Evolutionary conservation across 2,797 vertebrate species (phyloP), one percentile per base, ranked within the genome.

Genomic region (Apodemus agrarius): DNA sequence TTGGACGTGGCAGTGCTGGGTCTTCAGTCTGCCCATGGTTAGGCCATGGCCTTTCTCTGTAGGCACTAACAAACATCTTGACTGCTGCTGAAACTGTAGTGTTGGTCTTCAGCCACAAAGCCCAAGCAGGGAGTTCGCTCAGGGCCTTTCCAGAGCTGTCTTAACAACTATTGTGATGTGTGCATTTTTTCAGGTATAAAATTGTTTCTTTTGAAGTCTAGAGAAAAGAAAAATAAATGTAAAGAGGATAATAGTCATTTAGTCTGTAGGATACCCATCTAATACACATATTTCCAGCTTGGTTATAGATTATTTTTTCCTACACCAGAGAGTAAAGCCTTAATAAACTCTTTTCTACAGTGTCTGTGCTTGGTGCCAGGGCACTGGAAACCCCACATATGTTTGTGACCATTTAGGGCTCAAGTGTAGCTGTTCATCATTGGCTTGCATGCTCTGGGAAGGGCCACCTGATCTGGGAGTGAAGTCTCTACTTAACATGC

Each of bases 231-330:
- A 72, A 72, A 21, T 21, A 29, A 10, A 11, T 54, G n/a, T 72
- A 75, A 80, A 82, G 49, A 91, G 76, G 65, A 94, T 94, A 94
- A 81, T 17, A 94, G 31, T 87, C 43, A 61, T 78, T 93, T 49
- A 67, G 3, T 90, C 75, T 80, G 19, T 85, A 49, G 81, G 49
- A 24, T 61, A 37, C 61, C 61, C 61, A 57, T 85, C 61, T 84
- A 87, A 40, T 11, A 26, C 6, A 29, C 22, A 31, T 11, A 7
- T 17, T 90, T 40, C 8, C 29, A 46, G 9, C 37, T 69, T 67
- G 31, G 43, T 72, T 69, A 17, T 81, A 65, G 86, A 52, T 82
- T 24, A 14, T 22, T 65, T 86, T 97, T 76, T 93, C 46, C 43
- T 94, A 52, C 43, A 93, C 1, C 67, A 17, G 75, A 75, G 86